Evolutionary conservation across 2,888 invertebrate genomes (phyloP).

Genomic region (Rhaphigaster nebulosa): DNA sequence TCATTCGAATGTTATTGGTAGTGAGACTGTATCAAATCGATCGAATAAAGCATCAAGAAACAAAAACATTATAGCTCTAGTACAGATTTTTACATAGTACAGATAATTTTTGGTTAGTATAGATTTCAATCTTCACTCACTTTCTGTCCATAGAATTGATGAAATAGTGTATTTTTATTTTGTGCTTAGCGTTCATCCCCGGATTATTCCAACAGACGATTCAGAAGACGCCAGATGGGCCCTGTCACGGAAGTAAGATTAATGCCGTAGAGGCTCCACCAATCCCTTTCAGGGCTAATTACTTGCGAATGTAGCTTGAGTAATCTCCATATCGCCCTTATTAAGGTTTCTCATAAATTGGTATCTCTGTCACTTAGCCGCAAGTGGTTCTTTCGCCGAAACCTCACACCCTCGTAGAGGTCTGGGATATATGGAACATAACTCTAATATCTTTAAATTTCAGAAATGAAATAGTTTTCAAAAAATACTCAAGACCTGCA

Average conservation of each 20-base stretch:
- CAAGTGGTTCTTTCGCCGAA: not conserved
- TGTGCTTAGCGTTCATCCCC: not conserved
- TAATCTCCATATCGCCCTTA: conserved; percentile 28
- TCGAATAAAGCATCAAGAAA: too few relatives aligned
- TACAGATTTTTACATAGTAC: too few relatives aligned
- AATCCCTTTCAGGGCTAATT: conserved; percentile 39
- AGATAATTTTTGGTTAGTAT: too few relatives aligned
- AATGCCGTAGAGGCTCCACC: conserved; percentile 8
- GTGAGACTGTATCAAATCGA: too few relatives aligned
- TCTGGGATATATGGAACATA: not conserved
- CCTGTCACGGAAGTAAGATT: not conserved
- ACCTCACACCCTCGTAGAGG: not conserved
- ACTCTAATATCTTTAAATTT: too few relatives aligned
- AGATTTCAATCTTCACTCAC: too few relatives aligned
- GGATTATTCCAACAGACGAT: not conserved
- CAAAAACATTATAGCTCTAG: too few relatives aligned
- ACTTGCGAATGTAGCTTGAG: conserved; percentile 37
- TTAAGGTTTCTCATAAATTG: conserved; percentile 4
- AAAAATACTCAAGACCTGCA: too few relatives aligned
- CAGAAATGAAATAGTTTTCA: too few relatives aligned
- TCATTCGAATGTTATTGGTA: too few relatives aligned
- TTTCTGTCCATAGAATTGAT: too few relatives aligned
- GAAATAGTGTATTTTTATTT: not conserved
- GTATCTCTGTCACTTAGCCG: not conserved
- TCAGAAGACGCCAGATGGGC: not conserved